Evolutionary conservation across 2,113 vertebrate species (phyloP), one percentile per base, ranked within the genome.

Genomic region (Numida meleagris): DNA sequence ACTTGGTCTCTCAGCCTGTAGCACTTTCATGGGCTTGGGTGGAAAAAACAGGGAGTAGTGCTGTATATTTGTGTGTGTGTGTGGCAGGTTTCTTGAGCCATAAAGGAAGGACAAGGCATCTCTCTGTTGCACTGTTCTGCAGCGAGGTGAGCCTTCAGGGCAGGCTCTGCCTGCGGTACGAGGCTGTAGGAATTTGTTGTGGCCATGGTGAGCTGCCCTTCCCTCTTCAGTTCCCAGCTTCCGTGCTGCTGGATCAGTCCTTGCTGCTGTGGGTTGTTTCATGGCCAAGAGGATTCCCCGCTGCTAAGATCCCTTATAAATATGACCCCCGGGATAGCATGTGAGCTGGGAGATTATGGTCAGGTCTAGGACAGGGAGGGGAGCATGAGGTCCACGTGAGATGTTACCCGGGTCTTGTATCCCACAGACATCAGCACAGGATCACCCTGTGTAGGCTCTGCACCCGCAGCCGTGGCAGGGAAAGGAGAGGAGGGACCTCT

Each of bases 1-100:
- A 85, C 92, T 86, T 55, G 36, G 79, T 31, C 45, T 72, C 67
- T 88, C 92, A 96, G 95, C 96, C 95, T 91, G 90, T 86, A 95
- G 83, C 87, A 67, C 90, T 86, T 83, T 91, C 95, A 90, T 67
- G 70, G 85, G 76, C 80, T 97, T 89, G 50, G 38, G 86, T 72
- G 89, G 73, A 93, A 94, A 96, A 96, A 93, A 55, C 83, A 85
- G 71, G 73, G 48, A 88, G 72, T 46, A 17, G 83, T 34, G 80
- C 50, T 79, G 19, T 21, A n/a, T 83, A 38, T 63, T 46, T 50
- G 10, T 45, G 66, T 53, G 38, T 20, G 63, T 20, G 53, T 18
- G 43, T 9, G 17, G 15, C 25, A 38, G 78, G 31, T 77, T 58
- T 63, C 61, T 40, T 63, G 10, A 40, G 16, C 66, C n/a, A 59